These are phyloP conservation scores for Himalopsyche kuldschensis DNA, from an alignment of 2,888 invertebrate genomes.

Conservation along the genomic window DNA sequence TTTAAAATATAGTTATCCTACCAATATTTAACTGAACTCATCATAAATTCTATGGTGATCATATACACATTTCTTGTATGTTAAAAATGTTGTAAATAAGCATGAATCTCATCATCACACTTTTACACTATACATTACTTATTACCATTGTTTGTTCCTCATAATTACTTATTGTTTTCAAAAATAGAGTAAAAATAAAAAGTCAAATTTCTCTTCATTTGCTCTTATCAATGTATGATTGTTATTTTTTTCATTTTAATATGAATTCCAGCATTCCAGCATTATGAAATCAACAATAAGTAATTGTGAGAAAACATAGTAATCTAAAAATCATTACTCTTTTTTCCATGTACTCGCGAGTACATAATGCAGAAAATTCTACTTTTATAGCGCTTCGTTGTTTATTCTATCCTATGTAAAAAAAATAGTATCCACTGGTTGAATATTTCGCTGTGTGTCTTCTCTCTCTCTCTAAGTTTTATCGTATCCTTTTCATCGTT, in stretches of 20 bases:
- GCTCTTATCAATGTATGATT: too few relatives aligned
- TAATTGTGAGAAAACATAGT: too few relatives aligned
- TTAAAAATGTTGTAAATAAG: background rate
- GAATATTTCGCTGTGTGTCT: background rate
- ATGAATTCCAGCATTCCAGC: too few relatives aligned
- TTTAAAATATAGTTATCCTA: too few relatives aligned
- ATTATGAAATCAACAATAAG: too few relatives aligned
- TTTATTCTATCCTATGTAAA: background rate
- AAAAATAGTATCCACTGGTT: background rate
- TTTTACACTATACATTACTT: background rate
- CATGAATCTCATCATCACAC: background rate
- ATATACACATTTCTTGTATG: background rate
- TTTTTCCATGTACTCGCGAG: too few relatives aligned
- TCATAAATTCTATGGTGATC: background rate
- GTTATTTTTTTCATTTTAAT: too few relatives aligned
- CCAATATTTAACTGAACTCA: too few relatives aligned
- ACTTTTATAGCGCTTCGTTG: background rate
- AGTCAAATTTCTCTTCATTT: too few relatives aligned
- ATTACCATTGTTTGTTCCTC: background rate
- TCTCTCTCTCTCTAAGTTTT: background rate
- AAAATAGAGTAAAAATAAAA: too few relatives aligned
- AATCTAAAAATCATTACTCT: too few relatives aligned
- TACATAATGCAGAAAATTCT: too few relatives aligned
- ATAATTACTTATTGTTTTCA: background rate
- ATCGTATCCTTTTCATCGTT: background rate